Percentiles rank a stretch among this genome's conserved stretches.
Conservation (phyloP, 1,140 invertebrate genomes). For the Globodera ellingtonae region DNA sequence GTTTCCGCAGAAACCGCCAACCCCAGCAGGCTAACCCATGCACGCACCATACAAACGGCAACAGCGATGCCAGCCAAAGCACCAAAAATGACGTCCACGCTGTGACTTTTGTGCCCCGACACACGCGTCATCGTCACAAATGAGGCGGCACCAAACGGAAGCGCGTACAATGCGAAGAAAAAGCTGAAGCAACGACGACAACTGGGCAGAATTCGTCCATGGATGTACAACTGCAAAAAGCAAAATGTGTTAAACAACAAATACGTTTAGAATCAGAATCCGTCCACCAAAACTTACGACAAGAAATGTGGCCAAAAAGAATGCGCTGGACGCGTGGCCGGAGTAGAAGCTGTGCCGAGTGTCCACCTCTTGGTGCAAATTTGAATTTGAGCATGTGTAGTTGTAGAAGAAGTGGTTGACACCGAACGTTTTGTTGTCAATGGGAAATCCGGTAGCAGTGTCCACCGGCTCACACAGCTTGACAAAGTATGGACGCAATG, state of each 20-base stretch:
- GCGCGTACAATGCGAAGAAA: background rate
- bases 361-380: background rate
- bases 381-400: constrained; percentile 14
- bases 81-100: constrained; percentile 15
- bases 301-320: constrained; percentile 26
- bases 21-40: background rate
- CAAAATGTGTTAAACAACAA: background rate
- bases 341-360: constrained; percentile 12
- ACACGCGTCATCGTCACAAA: constrained; percentile 20
- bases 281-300: constrained; percentile 11
- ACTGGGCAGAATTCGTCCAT: constrained; percentile 1
- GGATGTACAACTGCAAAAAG: constrained; percentile 20
- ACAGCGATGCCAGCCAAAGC: constrained; percentile 3
- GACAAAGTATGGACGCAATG: constrained; percentile 20
- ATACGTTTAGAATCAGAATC: background rate
- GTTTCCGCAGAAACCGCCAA: background rate
- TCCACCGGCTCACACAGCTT: background rate
- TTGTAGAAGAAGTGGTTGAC: constrained; percentile 4
- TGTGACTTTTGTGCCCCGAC: constrained; percentile 23
- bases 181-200: background rate
- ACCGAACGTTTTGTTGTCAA: background rate
- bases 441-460: background rate
- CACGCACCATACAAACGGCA: constrained; percentile 11
- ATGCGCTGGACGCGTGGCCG: constrained; percentile 15
- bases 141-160: constrained; percentile 6